phyloP scores from a whole-genome alignment of 2,797 vertebrate species.

The Gymnoscopelus microlampas region DNA sequence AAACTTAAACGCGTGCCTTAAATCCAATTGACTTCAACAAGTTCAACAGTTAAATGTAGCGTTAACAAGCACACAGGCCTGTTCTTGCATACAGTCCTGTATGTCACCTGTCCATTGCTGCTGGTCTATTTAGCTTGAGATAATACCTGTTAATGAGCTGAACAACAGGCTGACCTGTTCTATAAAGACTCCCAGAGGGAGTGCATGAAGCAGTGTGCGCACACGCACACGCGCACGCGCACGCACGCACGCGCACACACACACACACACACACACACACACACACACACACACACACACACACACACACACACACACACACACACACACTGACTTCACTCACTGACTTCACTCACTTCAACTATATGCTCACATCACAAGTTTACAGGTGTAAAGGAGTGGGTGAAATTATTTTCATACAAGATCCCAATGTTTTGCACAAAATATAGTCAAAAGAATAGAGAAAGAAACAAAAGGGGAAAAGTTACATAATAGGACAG shows the following conservation, averaged over 20 bases:
- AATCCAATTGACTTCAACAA: slow-evolving; percentile 58
- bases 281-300: slow-evolving; percentile 13
- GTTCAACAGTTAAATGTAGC: neutral
- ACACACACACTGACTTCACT: slow-evolving; percentile 5
- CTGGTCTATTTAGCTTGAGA: slow-evolving; percentile 57
- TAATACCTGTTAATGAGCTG: slow-evolving; percentile 50
- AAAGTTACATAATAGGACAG: no score
- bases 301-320: slow-evolving; percentile 2
- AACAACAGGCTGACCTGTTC: slow-evolving; percentile 62
- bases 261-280: neutral
- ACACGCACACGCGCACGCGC: neutral
- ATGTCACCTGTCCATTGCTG: slow-evolving; percentile 58
- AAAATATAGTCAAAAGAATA: no score
- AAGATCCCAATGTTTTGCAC: no score
- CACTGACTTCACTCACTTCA: neutral
- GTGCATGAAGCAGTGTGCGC: neutral
- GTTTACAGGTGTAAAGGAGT: no score
- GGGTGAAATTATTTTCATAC: no score
- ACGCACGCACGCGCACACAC: neutral
- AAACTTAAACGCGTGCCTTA: slow-evolving; percentile 54
- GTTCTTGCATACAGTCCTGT: slow-evolving; percentile 10
- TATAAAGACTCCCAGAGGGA: slow-evolving; percentile 29
- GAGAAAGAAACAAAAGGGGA: no score
- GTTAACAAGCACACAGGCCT: neutral
- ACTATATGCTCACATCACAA: no score